Evolutionary conservation across 2,888 invertebrate genomes (phyloP).

Genomic region (Acrobasis consociella): DNA sequence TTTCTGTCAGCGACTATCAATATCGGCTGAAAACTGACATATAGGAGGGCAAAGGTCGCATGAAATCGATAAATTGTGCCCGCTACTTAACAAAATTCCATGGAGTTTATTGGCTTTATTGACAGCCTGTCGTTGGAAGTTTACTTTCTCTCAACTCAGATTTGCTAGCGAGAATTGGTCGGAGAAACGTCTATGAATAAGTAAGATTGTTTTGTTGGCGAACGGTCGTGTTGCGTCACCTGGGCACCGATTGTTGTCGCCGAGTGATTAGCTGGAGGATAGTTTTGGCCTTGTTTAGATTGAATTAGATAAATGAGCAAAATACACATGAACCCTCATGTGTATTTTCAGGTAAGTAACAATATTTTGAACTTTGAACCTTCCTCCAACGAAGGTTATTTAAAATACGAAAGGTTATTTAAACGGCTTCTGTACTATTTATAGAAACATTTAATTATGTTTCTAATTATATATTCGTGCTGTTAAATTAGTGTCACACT

Average conservation of each 20-base stretch:
- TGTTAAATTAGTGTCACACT: too few relatives aligned
- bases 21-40: slow-evolving; percentile 75
- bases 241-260: not conserved
- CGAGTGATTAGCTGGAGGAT: slow-evolving; percentile 12
- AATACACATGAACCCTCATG: too few relatives aligned
- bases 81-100: slow-evolving; percentile 71
- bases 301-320: not conserved
- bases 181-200: slow-evolving; percentile 30
- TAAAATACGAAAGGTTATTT: too few relatives aligned
- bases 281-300: slow-evolving; percentile 12
- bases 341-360: too few relatives aligned
- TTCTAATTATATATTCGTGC: too few relatives aligned
- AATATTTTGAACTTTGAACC: too few relatives aligned
- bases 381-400: too few relatives aligned
- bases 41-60: slow-evolving; percentile 72
- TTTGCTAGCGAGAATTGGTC: slow-evolving; percentile 2
- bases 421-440: too few relatives aligned
- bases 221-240: slow-evolving; percentile 5
- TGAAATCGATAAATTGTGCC: slow-evolving; percentile 78
- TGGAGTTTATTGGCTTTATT: slow-evolving; percentile 73
- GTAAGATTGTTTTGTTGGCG: slow-evolving; percentile 27
- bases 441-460: too few relatives aligned
- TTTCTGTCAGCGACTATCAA: slow-evolving; percentile 77
- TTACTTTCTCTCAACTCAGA: slow-evolving; percentile 31
- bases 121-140: slow-evolving; percentile 61